Evolutionary conservation across 2,888 invertebrate genomes (phyloP).

Genomic region (Campoplex nolae): DNA sequence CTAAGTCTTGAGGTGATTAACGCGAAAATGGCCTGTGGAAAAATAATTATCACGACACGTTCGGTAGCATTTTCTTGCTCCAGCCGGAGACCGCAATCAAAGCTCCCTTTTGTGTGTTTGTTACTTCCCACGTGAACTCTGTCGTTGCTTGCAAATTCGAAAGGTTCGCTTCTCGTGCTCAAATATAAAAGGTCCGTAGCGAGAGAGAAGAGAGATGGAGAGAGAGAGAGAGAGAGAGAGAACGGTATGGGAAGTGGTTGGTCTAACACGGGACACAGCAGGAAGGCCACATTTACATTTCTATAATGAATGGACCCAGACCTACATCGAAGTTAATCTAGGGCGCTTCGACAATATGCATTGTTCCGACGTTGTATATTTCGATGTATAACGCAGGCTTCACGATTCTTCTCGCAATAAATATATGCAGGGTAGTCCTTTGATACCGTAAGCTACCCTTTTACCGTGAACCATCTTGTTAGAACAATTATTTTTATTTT

Average conservation of each 20-base stretch:
- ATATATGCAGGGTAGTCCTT: constrained; percentile 20
- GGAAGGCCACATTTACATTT: constrained; percentile 68
- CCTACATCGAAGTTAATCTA: constrained; percentile 68
- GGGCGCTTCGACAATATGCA: constrained; percentile 66
- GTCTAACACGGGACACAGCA: constrained; percentile 63
- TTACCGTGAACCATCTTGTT: constrained; percentile 23
- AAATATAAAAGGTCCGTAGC: not conserved
- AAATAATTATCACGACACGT: constrained; percentile 58
- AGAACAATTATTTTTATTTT: not conserved
- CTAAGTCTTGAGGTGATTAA: constrained; percentile 30
- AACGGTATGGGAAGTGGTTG: constrained; percentile 34
- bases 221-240: constrained; percentile 13
- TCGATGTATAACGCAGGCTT: constrained; percentile 40
- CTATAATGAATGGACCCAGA: constrained; percentile 68
- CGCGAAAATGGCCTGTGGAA: constrained; percentile 37
- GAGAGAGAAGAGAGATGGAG: not conserved
- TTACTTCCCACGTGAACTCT: constrained; percentile 59
- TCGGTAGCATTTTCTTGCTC: constrained; percentile 48
- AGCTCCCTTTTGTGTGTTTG: constrained; percentile 60
- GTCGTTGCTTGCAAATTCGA: constrained; percentile 59
- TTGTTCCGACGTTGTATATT: constrained; percentile 53
- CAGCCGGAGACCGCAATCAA: constrained; percentile 35
- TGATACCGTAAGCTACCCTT: constrained; percentile 30
- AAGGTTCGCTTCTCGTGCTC: constrained; percentile 42
- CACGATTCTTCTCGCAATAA: not conserved